Percentiles rank a stretch among this genome's conserved stretches.
phyloP scores from a whole-genome alignment of 2,888 invertebrate species.

The Hydropsyche betteni region DNA sequence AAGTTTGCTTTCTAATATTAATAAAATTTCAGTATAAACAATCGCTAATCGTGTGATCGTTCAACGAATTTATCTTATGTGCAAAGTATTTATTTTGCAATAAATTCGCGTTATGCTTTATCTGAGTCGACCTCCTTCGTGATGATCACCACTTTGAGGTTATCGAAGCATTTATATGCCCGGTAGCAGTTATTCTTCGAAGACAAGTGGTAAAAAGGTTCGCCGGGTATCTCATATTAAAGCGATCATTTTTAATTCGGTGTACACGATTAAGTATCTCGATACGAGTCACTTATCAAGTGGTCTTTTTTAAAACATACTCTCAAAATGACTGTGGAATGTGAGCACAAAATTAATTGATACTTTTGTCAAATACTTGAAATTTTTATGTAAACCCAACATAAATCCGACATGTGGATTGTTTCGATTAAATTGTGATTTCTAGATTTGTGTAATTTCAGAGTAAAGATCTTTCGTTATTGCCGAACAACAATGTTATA shows the following conservation, averaged over 20 bases:
- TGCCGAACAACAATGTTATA: constrained; percentile 29
- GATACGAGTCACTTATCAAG: constrained; percentile 16
- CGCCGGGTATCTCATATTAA: constrained; percentile 14
- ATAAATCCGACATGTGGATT: no score
- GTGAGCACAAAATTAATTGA: no score
- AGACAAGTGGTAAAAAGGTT: constrained; percentile 23
- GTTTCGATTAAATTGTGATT: no score
- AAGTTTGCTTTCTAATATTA: no score
- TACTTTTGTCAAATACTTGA: neutral
- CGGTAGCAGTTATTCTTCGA: constrained; percentile 8
- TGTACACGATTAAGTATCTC: constrained; percentile 21
- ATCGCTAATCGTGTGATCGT: no score
- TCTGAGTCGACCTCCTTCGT: no score
- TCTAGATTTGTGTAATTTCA: neutral
- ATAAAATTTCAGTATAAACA: no score
- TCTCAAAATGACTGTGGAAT: no score
- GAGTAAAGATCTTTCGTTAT: neutral
- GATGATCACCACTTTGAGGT: neutral
- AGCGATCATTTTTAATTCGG: constrained; percentile 18
- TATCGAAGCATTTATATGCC: constrained; percentile 3
- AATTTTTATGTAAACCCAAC: no score
- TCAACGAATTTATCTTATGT: no score
- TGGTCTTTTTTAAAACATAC: constrained; percentile 4
- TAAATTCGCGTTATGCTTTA: no score
- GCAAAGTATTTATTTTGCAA: no score